These are phyloP conservation scores for Cladopsammia gracilis DNA, from an alignment of 64 coral and sea anemone genomes.

Conservation along the genomic window DNA sequence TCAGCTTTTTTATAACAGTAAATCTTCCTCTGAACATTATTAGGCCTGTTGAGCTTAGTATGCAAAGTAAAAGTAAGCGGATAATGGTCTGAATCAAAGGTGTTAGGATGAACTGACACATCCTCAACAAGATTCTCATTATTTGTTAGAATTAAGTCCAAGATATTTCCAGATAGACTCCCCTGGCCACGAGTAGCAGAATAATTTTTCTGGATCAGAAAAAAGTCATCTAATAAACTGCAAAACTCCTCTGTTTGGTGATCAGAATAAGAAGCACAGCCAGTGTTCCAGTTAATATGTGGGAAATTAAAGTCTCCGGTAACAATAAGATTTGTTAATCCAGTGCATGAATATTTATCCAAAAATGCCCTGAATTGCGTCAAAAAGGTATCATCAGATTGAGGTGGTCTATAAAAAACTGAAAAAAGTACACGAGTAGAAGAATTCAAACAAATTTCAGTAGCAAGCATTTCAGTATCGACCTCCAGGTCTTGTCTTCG, in stretches of 20 bases:
- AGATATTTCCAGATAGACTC: conserved; percentile 59
- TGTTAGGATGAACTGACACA: conserved; percentile 40
- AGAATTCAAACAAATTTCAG: conserved; percentile 51
- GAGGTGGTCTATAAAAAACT: conserved; percentile 53
- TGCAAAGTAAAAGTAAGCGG: conserved; percentile 57
- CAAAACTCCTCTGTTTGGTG: conserved; percentile 66
- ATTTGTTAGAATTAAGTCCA: conserved; percentile 69
- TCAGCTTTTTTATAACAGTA: conserved; percentile 75
- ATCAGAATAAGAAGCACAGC: conserved; percentile 16
- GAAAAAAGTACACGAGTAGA: conserved; percentile 36
- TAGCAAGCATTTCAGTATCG: conserved; percentile 4
- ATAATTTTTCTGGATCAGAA: conserved; percentile 58
- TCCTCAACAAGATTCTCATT: conserved; percentile 60
- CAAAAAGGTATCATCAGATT: conserved; percentile 51
- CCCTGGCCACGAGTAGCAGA: conserved; percentile 58
- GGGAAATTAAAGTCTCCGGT: conserved; percentile 69
- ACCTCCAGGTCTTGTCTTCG: conserved; percentile 19
- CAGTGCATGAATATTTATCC: conserved; percentile 48
- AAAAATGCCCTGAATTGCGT: conserved; percentile 42
- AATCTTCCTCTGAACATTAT: conserved; percentile 63
- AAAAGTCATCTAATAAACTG: conserved; percentile 74
- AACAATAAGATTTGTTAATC: conserved; percentile 61
- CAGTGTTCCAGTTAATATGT: conserved; percentile 58
- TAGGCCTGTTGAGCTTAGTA: conserved; percentile 44
- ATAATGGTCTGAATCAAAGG: conserved; percentile 62